Conservation (phyloP, 2,113 vertebrate genomes). For the Chaetodon trifascialis region DNA sequence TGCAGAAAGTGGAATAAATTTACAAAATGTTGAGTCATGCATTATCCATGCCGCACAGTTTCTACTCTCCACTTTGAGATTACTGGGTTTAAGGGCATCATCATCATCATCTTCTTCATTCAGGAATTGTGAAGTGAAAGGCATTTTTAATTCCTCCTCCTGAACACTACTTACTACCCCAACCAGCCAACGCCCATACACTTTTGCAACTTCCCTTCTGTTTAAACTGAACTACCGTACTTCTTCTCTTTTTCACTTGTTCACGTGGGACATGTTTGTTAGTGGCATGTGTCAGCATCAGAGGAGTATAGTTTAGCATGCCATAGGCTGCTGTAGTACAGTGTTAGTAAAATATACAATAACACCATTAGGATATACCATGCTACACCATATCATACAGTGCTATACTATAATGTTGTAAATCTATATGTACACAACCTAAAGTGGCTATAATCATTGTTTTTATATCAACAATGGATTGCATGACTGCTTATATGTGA, state of each 20-base stretch:
- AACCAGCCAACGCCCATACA: constrained; percentile 22
- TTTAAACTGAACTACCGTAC: constrained; percentile 33
- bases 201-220: constrained; percentile 73
- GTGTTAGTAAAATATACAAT: no score
- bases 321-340: background rate
- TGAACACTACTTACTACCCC: constrained; percentile 8
- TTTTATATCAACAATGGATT: background rate
- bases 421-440: no score
- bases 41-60: constrained; percentile 13
- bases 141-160: constrained; percentile 41
- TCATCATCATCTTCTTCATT: background rate
- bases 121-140: constrained; percentile 19
- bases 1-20: constrained; percentile 35
- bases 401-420: no score
- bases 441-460: no score
- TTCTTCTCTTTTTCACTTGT: constrained; percentile 40
- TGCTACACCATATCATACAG: no score
- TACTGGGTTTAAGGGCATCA: constrained; percentile 10
- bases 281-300: background rate
- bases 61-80: constrained; percentile 36
- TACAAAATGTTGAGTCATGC: constrained; percentile 60
- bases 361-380: no score
- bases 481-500: background rate
- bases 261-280: background rate
- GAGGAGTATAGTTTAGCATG: background rate